These are phyloP conservation scores for Chorisops tibialis DNA, from an alignment of 2,888 invertebrate genomes.

Conservation along the genomic window DNA sequence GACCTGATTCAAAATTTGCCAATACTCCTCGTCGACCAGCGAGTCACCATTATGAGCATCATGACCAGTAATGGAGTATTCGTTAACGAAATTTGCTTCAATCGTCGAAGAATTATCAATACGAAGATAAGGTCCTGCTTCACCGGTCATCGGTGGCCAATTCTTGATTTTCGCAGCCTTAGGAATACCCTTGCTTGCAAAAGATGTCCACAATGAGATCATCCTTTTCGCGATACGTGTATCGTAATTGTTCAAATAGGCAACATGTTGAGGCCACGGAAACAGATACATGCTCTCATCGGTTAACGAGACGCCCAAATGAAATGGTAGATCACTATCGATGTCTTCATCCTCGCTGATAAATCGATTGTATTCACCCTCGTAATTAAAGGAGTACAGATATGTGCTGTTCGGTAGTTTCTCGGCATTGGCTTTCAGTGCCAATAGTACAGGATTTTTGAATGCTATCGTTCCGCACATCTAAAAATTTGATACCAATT, in stretches of 20 bases:
- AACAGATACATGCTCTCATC: constrained; percentile 60
- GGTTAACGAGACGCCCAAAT: constrained; percentile 57
- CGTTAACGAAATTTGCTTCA: constrained; percentile 46
- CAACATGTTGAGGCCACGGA: constrained; percentile 47
- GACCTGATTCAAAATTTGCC: constrained; percentile 40
- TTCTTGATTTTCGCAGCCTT: constrained; percentile 39
- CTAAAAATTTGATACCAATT: constrained; percentile 39
- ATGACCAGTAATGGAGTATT: constrained; percentile 43
- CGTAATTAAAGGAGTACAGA: constrained; percentile 55
- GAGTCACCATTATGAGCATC: constrained; percentile 42
- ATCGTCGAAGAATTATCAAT: constrained; percentile 42
- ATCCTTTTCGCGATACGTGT: constrained; percentile 52
- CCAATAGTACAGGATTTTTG: constrained; percentile 53
- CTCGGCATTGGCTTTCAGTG: constrained; percentile 50
- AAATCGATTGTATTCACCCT: constrained; percentile 51
- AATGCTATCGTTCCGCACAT: constrained; percentile 52
- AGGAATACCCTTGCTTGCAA: constrained; percentile 47
- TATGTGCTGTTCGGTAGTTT: constrained; percentile 49
- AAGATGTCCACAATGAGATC: constrained; percentile 51
- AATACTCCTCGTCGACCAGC: constrained; percentile 46
- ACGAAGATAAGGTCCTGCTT: constrained; percentile 49
- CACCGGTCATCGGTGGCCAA: constrained; percentile 47
- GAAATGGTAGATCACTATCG: constrained; percentile 49
- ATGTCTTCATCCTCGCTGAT: constrained; percentile 44
- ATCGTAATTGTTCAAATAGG: constrained; percentile 47